A percentile compares a stretch with the other conserved stretches of the same genome.
phyloP scores from a whole-genome alignment of 2,113 vertebrate genomes.

The Colaptes auratus region DNA sequence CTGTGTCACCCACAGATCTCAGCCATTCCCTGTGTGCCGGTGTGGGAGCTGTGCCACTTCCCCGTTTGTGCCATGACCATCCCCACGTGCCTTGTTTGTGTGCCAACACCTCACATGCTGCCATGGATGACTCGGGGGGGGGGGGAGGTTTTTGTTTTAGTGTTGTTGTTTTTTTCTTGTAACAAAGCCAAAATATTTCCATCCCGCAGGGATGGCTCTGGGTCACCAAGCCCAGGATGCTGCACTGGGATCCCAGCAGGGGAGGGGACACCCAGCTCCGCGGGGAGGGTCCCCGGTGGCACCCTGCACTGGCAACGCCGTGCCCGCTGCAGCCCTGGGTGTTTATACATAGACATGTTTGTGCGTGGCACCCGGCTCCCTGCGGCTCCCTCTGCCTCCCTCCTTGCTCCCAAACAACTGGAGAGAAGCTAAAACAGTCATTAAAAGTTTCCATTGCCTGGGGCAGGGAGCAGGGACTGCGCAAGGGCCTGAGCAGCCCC shows the following conservation, averaged over 20 bases:
- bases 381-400: background rate
- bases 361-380: background rate
- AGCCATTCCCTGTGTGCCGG: fast-evolving
- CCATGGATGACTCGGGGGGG: fast-evolving
- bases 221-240: fast-evolving
- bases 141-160: background rate
- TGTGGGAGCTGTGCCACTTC: background rate
- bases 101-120: background rate
- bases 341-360: slow-evolving; percentile 72
- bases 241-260: fast-evolving
- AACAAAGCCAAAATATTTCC: slow-evolving; percentile 52
- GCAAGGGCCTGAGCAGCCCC: background rate
- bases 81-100: background rate
- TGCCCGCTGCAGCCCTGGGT: background rate
- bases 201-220: background rate
- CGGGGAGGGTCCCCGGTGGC: background rate
- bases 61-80: background rate
- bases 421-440: slow-evolving; percentile 17
- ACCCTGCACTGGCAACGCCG: background rate
- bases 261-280: background rate
- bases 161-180: background rate
- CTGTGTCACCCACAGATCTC: background rate
- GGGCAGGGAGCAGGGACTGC: background rate
- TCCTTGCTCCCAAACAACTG: slow-evolving; percentile 39
- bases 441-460: slow-evolving; percentile 28